Base-by-base conservation (phyloP, 2,888 invertebrate species). In the Orthosia gothica region DNA sequence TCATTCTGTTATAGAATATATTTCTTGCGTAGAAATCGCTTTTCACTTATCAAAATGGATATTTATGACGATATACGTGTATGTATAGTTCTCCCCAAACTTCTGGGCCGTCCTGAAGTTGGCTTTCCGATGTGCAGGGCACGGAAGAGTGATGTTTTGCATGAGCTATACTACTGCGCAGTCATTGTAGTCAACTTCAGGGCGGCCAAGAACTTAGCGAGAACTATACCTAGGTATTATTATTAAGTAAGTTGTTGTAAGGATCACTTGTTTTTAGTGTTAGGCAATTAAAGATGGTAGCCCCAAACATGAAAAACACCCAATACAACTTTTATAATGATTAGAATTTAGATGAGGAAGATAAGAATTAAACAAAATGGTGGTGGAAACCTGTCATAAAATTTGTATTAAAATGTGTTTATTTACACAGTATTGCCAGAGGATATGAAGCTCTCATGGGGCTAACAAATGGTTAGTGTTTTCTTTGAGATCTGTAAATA, bases 331-430 rank as follows among this genome's bases (percentile, higher is more conserved):
- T 55, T 23, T 3, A 54, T 20, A 9, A 45, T 9, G 45, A 15
- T 32, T 11, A n/a, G n/a, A n/a, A n/a, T n/a, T n/a, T n/a, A 57
- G 7, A 4, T 13, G 7, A 20, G 47, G 45, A 20, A 45, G 3
- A 7, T 67, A 45, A n/a, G n/a, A 45, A 1, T 64, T n/a, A 45
- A 26, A 15, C 23, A 23, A 12, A 16, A 45, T n/a, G 55, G 69
- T 70, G 69, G 57, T 70, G 70, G 55, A 67, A 54, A 55, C 18
- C 47, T 5, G 26, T 66, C 54, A 40, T 65, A 47, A 18, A 23
- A 15, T 67, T 67, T 70, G 16, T 20, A 26, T 55, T 47, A 13
- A 26, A 16, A n/a, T 26, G 26, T 45, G 5, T 32, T 49, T 49
- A 58, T 49, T 32, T 26, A 32, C 20, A 12, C 23, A 63, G 52